Evolutionary conservation across 2,888 invertebrate genomes (phyloP).

Genomic region (Yponomeuta sedellus): DNA sequence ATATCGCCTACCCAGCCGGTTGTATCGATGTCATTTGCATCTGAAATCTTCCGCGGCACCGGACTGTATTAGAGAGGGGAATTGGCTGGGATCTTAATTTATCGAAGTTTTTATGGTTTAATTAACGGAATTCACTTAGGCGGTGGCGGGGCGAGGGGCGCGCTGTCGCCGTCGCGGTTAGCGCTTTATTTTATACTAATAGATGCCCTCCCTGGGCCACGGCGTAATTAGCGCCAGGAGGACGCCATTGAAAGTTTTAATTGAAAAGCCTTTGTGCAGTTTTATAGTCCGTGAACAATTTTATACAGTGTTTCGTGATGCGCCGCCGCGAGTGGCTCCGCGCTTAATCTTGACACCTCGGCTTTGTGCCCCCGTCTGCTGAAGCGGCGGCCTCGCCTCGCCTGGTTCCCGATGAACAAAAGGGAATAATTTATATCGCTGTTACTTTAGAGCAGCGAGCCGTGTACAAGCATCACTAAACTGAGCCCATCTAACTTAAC

Average conservation of each 20-base stretch:
- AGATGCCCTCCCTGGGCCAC: conserved; percentile 53
- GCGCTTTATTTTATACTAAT: conserved; percentile 65
- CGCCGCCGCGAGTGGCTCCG: conserved; percentile 25
- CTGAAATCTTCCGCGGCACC: conserved; percentile 63
- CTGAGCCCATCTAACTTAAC: conserved; percentile 33
- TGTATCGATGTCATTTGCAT: conserved; percentile 73
- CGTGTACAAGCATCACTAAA: not conserved
- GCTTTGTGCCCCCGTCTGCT: conserved; percentile 15
- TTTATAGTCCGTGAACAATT: conserved; percentile 66
- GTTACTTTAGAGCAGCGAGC: conserved; percentile 15
- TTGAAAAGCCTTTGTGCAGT: conserved; percentile 73
- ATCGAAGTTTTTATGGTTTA: conserved; percentile 78
- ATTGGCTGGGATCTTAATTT: conserved; percentile 77
- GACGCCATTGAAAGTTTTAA: conserved; percentile 72
- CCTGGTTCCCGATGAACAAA: conserved; percentile 11
- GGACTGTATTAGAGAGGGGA: conserved; percentile 71
- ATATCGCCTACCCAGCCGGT: conserved; percentile 41
- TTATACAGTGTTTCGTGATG: conserved; percentile 52
- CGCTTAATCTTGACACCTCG: conserved; percentile 46
- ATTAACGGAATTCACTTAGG: conserved; percentile 78
- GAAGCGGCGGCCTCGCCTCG: not conserved
- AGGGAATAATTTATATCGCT: conserved; percentile 13
- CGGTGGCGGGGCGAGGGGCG: conserved; percentile 41
- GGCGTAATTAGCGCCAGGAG: conserved; percentile 61
- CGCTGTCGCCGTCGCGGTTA: conserved; percentile 43